Base-by-base conservation (phyloP, 2,797 vertebrate genomes). In the Todus mexicanus region DNA sequence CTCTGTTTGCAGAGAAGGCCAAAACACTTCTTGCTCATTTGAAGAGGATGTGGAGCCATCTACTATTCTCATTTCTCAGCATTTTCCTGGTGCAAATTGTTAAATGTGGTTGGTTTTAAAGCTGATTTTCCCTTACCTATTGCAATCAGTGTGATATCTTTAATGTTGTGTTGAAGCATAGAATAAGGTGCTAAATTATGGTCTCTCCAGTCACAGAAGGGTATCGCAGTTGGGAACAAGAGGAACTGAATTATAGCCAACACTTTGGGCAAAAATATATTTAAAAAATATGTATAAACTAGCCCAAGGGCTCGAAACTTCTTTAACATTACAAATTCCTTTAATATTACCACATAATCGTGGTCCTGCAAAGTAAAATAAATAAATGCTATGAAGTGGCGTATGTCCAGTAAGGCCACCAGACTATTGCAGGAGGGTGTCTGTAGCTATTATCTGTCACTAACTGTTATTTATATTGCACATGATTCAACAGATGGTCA, bases 401-500 rank as follows among this genome's bases (percentile, higher is more conserved):
- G 0, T 17, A 12, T 63, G 38, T 66, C 92, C 86, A 78, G 18
- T 69, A 74, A 72, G 59, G 51, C 65, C 54, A 85, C 48, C 37
- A 71, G 69, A 47, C 45, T 66, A 19, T 75, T 92, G 63, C 66
- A 75, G 76, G 70, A 89, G 47, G 53, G 59, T 86, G 50, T 91
- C 82, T 53, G 40, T 85, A 71, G 79, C 87, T 93, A 91, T 92
- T 96, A 92, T 94, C 93, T 96, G 87, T 91, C 96, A 94, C 91
- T 95, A 56, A 33, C 73, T 92, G 79, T 95, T 96, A 94, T 95
- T 96, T 92, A 92, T 93, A 91, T 60, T 90, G 90, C 94, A 92
- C 80, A 91, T 84, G 87, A 93, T 96, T 96, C 96, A 92, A 94
- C 95, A 96, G 95, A 96, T 95, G 95, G 95, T 73, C 80, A 14